Conservation (phyloP, 2,888 invertebrate genomes). For the Megalurothrips usitatus region DNA sequence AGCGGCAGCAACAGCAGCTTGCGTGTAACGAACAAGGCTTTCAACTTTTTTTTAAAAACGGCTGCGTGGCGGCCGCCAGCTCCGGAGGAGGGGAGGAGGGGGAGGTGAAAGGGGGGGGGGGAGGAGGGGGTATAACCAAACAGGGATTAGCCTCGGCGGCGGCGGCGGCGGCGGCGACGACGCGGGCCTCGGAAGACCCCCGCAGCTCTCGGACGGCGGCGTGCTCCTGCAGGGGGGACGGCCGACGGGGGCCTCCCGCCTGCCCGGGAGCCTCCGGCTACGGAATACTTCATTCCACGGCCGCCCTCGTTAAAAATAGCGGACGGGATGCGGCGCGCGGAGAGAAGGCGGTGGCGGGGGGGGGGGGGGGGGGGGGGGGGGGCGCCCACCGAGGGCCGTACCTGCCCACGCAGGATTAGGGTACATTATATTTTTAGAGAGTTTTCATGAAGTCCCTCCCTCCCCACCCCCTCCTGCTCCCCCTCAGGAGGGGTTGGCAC, state of each 20-base stretch:
- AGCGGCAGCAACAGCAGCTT: no score
- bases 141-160: background rate
- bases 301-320: background rate
- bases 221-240: no score
- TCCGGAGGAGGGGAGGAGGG: background rate
- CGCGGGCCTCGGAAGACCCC: background rate
- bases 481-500: no score
- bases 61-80: background rate
- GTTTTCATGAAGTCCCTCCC: background rate
- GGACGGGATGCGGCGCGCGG: no score
- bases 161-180: background rate
- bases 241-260: no score
- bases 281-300: no score
- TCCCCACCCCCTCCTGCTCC: no score
- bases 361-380: no score
- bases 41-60: conserved; percentile 11
- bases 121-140: background rate
- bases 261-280: no score
- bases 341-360: background rate
- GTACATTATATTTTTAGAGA: background rate
- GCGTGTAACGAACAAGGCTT: background rate
- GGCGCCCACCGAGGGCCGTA: no score
- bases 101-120: no score
- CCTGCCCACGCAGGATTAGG: background rate
- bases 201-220: background rate